Conservation (phyloP, 2,888 invertebrate genomes). For the Megamerina dolium region DNA sequence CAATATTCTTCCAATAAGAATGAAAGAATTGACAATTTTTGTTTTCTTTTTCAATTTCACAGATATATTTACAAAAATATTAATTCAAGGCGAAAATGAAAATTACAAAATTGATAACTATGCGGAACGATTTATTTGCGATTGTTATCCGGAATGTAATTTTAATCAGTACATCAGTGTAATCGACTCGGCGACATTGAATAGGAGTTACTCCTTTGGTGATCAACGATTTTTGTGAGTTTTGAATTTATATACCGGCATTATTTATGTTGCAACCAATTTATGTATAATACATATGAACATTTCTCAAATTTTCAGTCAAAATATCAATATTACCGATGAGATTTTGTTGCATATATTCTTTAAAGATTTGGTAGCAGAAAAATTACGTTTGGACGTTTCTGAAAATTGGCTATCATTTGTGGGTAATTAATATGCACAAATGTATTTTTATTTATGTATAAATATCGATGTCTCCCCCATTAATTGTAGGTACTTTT, state of each 20-base stretch:
- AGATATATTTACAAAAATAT: background rate
- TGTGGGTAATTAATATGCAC: constrained; percentile 51
- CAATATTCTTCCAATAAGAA: no score
- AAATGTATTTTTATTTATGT: background rate
- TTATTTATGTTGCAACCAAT: no score
- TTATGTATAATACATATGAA: no score
- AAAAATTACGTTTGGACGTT: constrained; percentile 58
- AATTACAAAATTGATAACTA: constrained; percentile 12
- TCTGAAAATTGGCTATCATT: constrained; percentile 63
- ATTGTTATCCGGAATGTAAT: constrained; percentile 54
- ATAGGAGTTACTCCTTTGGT: constrained; percentile 45
- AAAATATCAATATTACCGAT: constrained; percentile 40
- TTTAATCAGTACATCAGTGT: constrained; percentile 56
- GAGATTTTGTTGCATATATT: constrained; percentile 60
- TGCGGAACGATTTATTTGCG: constrained; percentile 23
- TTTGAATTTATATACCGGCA: no score
- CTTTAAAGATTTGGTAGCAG: constrained; percentile 60
- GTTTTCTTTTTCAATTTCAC: no score
- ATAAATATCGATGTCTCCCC: background rate
- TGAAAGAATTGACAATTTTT: no score
- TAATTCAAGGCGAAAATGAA: background rate
- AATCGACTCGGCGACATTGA: constrained; percentile 52
- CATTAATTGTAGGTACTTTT: constrained; percentile 61
- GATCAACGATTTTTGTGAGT: constrained; percentile 53
- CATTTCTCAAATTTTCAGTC: constrained; percentile 18